Percentiles rank a stretch among this genome's conserved stretches.
These are phyloP conservation scores for Ceratina calcarata DNA, from an alignment of 1,140 invertebrate genomes.

Conservation along the genomic window DNA sequence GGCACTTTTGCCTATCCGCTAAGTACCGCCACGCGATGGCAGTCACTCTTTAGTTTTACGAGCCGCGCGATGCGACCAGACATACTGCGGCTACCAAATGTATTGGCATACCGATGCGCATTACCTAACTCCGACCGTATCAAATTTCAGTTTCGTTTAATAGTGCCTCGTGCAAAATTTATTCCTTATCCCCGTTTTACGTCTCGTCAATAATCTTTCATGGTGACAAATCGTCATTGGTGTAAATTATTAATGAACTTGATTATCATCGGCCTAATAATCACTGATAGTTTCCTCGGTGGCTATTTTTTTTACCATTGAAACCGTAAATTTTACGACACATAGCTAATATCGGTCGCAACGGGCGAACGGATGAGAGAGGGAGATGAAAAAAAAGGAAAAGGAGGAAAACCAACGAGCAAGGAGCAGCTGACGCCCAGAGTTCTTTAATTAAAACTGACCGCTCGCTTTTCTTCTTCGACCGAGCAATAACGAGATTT, in stretches of 20 bases:
- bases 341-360: constrained; percentile 67
- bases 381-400: constrained; percentile 31
- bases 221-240: no score
- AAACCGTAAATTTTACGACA: constrained; percentile 54
- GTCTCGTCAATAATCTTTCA: no score
- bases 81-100: neutral
- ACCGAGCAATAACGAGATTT: constrained; percentile 76
- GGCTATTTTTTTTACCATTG: constrained; percentile 38
- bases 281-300: constrained; percentile 14
- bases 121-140: no score
- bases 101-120: no score
- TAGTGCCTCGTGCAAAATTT: no score
- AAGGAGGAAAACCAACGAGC: constrained; percentile 62
- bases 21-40: neutral
- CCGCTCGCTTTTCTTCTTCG: constrained; percentile 72
- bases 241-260: neutral
- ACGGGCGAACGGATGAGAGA: constrained; percentile 45
- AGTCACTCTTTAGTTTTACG: constrained; percentile 2
- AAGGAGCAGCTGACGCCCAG: constrained; percentile 75
- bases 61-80: neutral
- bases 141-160: no score
- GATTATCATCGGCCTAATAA: neutral
- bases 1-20: neutral
- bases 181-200: no score
- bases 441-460: constrained; percentile 79